Evolutionary conservation across 2,888 invertebrate genomes (phyloP).

Genomic region (Neocrepidodera transversa): DNA sequence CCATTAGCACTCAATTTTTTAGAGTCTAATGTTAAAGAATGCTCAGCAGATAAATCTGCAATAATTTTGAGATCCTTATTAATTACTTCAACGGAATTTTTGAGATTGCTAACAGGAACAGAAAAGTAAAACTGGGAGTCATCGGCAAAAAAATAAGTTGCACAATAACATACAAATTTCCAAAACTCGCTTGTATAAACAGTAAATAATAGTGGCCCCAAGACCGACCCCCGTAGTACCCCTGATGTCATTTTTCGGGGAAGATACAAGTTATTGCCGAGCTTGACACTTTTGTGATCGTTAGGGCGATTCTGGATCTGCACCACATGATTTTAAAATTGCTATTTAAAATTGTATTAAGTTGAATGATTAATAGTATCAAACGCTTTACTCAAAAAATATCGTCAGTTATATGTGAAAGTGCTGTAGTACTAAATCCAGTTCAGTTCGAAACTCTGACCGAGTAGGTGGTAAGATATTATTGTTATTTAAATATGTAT

Average conservation of each 20-base stretch:
- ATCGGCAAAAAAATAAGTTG: background rate
- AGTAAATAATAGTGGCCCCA: background rate
- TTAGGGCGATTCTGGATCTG: background rate
- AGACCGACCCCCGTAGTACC: background rate
- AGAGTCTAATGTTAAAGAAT: too few species aligned
- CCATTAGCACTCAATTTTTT: too few species aligned
- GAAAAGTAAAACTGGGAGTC: background rate
- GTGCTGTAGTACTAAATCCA: background rate
- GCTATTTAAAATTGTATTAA: too few species aligned
- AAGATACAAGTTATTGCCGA: conserved; percentile 1
- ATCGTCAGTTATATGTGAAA: too few species aligned
- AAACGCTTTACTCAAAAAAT: too few species aligned
- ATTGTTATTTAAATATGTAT: background rate
- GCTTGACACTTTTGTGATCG: background rate
- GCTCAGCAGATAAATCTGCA: too few species aligned
- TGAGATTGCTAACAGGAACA: background rate
- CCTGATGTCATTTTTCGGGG: background rate
- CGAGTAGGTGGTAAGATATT: background rate
- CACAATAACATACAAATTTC: background rate
- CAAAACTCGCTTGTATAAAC: background rate
- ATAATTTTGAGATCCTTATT: too few species aligned
- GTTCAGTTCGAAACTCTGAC: background rate
- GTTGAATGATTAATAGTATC: too few species aligned
- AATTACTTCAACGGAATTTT: background rate
- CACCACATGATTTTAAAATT: too few species aligned